Base-by-base conservation (phyloP, 2,888 invertebrate species). In the Coenonympha arcania region DNA sequence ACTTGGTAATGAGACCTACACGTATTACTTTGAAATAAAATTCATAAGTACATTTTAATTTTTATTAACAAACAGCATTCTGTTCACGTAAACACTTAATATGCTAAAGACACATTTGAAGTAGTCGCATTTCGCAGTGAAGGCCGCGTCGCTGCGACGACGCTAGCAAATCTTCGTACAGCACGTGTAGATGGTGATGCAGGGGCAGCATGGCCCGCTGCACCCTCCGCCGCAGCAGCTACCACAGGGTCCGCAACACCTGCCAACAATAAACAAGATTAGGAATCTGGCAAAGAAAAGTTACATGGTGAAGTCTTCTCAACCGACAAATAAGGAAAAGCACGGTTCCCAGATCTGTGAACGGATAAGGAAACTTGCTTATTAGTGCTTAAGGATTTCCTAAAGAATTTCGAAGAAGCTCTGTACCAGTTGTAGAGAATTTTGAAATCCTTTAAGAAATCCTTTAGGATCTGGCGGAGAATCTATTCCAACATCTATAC, bases 151-250 rank as follows among this genome's bases (percentile, higher is more conserved):
- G 9, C 16, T 8, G 31, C 20, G 19, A 13, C 31, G 13, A 11
- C 13, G 20, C 53, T 65, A 83, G 64, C 83, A 83, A 57, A 82
- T 83, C 80, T 83, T 83, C 45, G 82, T 83, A 65, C 81, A 83
- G 63, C 82, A 81, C 26, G 81, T 81, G 68, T 82, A 79, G 56
- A 83, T 82, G 1, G 81, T 83, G 52, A 83, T 82, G 57, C 64
- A 66, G 0, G 82, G 82, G 59, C 81, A 79, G 62, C 78, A 65
- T 20, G 68, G 64, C 20, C 69, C 69, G 50, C 66, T 58, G 58
- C 68, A 62, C 16, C 64, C 58, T 18, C 63, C 63, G 40, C 67
- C 64, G 33, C 60, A 55, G 33, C 54, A 31, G 48, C 66, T 64
- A 48, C 22, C 69, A 50, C 62, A 60, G 39, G 61, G 37, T 37